Percentiles rank a stretch among this genome's conserved stretches.
Conservation (phyloP, 92 coral and sea anemone genomes). For the Bergia sp. region DNA sequence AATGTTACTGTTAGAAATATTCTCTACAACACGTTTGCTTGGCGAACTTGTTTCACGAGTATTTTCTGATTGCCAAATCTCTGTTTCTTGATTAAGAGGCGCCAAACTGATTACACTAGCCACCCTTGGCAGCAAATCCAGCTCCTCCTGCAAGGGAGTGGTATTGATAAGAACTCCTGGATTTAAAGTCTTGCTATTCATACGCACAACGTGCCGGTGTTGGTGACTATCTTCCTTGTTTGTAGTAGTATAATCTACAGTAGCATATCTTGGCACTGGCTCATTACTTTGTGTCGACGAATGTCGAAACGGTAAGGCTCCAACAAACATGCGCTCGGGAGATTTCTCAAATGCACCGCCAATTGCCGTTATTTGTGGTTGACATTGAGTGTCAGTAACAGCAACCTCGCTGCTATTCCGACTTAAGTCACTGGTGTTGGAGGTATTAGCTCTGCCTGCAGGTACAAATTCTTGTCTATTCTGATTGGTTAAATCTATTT, state of each 20-base stretch:
- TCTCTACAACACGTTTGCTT: too few relatives aligned
- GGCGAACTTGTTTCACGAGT: neutral
- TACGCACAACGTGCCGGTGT: slow-evolving; percentile 21
- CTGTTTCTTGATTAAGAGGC: neutral
- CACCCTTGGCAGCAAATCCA: slow-evolving; percentile 26
- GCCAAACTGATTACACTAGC: slow-evolving; percentile 41
- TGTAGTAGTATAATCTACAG: neutral
- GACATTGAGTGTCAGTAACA: neutral
- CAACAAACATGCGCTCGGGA: neutral
- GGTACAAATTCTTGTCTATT: neutral
- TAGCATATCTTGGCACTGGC: neutral
- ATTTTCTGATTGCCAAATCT: neutral
- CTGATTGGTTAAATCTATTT: neutral
- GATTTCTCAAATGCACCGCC: neutral
- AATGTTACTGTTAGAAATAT: neutral
- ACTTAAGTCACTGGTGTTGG: neutral
- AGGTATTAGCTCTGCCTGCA: neutral
- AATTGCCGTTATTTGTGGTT: neutral
- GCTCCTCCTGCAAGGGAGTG: neutral
- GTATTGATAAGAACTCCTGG: slow-evolving; percentile 22
- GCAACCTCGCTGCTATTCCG: neutral
- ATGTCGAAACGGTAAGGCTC: neutral
- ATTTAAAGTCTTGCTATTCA: neutral
- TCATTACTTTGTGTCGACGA: neutral
- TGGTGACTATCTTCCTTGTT: neutral